Evolutionary conservation across 2,113 vertebrate genomes (phyloP).

Genomic region (Hucho hucho): DNA sequence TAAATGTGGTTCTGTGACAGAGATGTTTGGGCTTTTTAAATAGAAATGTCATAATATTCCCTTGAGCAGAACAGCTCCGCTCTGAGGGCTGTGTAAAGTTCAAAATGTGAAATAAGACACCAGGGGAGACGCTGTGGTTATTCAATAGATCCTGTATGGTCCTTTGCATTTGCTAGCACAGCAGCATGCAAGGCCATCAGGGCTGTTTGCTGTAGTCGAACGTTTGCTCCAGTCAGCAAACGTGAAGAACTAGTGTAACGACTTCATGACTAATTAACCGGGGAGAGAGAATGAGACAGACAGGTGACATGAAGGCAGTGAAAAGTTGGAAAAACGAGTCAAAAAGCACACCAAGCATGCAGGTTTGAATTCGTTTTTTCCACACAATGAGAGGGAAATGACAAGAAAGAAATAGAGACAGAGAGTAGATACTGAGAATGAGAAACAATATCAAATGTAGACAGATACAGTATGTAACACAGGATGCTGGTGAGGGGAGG

Average conservation of each 20-base stretch:
- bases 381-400: background rate
- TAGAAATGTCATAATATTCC: background rate
- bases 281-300: slow-evolving; percentile 47
- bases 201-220: slow-evolving; percentile 76
- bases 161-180: slow-evolving; percentile 16
- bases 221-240: slow-evolving; percentile 74
- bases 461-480: background rate
- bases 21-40: background rate
- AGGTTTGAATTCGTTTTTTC: background rate
- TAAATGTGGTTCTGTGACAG: slow-evolving; percentile 3
- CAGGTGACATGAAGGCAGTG: slow-evolving; percentile 8
- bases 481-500: too few species aligned
- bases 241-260: slow-evolving; percentile 67
- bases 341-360: background rate
- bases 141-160: slow-evolving; percentile 31
- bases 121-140: slow-evolving; percentile 22
- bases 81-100: slow-evolving; percentile 27
- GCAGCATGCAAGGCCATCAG: slow-evolving; percentile 31
- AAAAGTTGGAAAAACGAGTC: background rate
- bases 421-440: background rate
- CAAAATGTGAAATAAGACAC: slow-evolving; percentile 34
- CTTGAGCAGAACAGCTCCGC: background rate
- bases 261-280: slow-evolving; percentile 68
- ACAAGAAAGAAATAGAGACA: background rate
- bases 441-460: background rate